Percentiles rank a stretch among this genome's conserved stretches.
These are phyloP conservation scores for Heliconius charithonia DNA, from an alignment of 2,888 invertebrate species.

Conservation along the genomic window DNA sequence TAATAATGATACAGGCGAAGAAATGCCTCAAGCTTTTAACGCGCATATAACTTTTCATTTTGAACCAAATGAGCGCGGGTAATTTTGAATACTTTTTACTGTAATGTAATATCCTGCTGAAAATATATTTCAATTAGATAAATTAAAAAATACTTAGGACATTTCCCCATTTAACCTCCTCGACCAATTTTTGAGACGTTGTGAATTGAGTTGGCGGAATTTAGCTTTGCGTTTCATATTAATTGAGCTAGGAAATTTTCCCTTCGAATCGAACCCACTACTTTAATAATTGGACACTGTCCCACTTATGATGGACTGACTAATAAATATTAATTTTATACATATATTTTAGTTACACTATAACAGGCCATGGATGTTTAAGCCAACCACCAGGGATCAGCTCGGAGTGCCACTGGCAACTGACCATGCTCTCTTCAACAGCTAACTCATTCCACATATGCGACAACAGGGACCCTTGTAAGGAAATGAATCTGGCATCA, in stretches of 20 bases:
- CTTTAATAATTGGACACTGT: too few species aligned
- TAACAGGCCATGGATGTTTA: conserved; percentile 66
- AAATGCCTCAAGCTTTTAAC: conserved; percentile 65
- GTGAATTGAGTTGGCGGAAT: too few species aligned
- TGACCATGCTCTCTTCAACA: conserved; percentile 64
- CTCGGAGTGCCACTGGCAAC: conserved; percentile 67
- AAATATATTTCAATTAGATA: background rate
- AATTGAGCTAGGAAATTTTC: too few species aligned
- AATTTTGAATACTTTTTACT: conserved; percentile 44
- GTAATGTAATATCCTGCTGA: background rate
- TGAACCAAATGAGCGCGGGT: conserved; percentile 66
- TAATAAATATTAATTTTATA: background rate
- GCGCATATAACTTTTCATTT: conserved; percentile 69
- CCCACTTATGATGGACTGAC: too few species aligned
- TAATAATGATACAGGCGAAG: conserved; percentile 66
- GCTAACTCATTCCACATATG: conserved; percentile 68
- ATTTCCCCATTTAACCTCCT: too few species aligned
- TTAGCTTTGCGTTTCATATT: too few species aligned
- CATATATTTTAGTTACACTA: conserved; percentile 62
- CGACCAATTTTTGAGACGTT: too few species aligned
- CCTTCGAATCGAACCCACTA: too few species aligned
- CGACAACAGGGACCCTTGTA: conserved; percentile 63
- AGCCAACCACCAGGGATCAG: conserved; percentile 49
- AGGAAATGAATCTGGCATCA: conserved; percentile 54
- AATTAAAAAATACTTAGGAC: too few species aligned